A percentile compares a stretch with the other conserved stretches of the same genome.
Evolutionary conservation across 2,797 vertebrate species (phyloP).

Genomic region (Valencia hispanica): DNA sequence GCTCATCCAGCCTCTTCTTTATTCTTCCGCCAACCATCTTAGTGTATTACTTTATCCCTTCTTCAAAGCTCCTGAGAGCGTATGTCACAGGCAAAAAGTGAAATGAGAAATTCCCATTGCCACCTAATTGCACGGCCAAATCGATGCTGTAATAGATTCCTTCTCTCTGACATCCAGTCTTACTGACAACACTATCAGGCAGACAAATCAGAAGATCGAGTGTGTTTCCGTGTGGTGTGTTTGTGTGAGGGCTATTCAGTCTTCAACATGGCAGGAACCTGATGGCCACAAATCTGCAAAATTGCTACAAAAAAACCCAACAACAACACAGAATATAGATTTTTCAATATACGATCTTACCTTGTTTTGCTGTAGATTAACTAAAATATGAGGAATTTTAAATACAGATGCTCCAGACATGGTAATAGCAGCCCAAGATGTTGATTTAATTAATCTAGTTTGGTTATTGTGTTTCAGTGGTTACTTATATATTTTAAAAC

Average conservation of each 20-base stretch:
- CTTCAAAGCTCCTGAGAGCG: slow-evolving; percentile 61
- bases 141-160: slow-evolving; percentile 76
- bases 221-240: slow-evolving; percentile 28
- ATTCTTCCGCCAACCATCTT: slow-evolving; percentile 56
- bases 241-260: slow-evolving; percentile 27
- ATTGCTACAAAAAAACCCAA: slow-evolving; percentile 46
- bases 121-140: slow-evolving; percentile 70
- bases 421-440: background rate
- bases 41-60: slow-evolving; percentile 64
- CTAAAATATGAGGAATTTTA: slow-evolving; percentile 23
- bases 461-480: background rate
- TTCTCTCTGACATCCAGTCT: slow-evolving; percentile 68
- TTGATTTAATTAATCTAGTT: background rate
- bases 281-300: slow-evolving; percentile 49
- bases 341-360: slow-evolving; percentile 22
- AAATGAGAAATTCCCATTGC: slow-evolving; percentile 71
- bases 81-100: slow-evolving; percentile 62
- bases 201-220: slow-evolving; percentile 71
- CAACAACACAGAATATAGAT: slow-evolving; percentile 42
- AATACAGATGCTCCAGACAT: background rate
- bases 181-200: slow-evolving; percentile 71
- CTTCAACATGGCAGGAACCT: slow-evolving; percentile 48
- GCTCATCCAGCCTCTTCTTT: slow-evolving; percentile 50
- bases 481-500: background rate
- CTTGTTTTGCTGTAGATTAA: slow-evolving; percentile 36